A percentile compares a stretch with the other conserved stretches of the same genome.
phyloP scores from a whole-genome alignment of 2,797 vertebrate species.

The Pipistrellus pygmaeus region DNA sequence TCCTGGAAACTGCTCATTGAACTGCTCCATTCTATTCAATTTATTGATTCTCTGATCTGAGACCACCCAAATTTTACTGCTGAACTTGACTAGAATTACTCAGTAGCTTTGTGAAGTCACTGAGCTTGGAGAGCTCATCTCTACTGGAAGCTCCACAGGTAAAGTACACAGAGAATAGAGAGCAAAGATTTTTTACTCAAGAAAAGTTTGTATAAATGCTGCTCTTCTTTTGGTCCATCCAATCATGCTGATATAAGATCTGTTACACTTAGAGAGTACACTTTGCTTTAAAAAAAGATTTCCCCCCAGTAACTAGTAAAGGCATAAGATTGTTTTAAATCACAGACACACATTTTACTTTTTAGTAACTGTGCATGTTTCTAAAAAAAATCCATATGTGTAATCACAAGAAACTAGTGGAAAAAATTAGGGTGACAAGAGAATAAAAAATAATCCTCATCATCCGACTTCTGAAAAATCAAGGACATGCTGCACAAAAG shows the following conservation, averaged over 20 bases:
- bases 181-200: neutral
- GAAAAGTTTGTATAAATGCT: neutral
- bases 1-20: neutral
- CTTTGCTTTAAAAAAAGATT: conserved; percentile 19
- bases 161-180: neutral
- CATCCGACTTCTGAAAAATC: conserved; percentile 61
- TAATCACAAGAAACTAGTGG: conserved; percentile 58
- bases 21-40: neutral
- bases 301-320: neutral
- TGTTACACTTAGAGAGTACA: neutral
- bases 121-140: neutral
- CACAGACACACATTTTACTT: conserved; percentile 32
- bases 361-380: conserved; percentile 32
- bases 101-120: neutral
- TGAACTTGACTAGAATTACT: neutral
- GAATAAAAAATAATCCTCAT: conserved; percentile 56
- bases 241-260: neutral
- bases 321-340: neutral
- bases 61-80: neutral
- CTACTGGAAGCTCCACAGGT: neutral
- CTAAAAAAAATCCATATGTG: conserved; percentile 32
- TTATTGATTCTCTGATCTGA: neutral
- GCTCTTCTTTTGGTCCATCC: neutral
- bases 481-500: conserved; percentile 39
- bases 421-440: conserved; percentile 66